Conservation (phyloP, 2,797 vertebrate genomes). For the Zalophus californianus region DNA sequence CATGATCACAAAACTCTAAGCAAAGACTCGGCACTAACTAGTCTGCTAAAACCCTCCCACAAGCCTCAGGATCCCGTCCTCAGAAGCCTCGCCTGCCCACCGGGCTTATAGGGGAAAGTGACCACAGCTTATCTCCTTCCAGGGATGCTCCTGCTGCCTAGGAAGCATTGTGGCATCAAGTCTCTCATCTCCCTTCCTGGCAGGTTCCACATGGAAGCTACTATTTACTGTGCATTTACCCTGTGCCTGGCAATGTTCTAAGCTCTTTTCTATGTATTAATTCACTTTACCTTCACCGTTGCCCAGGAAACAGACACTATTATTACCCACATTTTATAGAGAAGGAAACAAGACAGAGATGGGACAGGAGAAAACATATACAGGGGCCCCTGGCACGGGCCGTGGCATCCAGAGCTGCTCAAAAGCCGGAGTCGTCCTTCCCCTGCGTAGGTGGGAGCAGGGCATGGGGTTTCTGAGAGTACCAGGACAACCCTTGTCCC, state of each 20-base stretch:
- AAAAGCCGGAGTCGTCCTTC: not conserved
- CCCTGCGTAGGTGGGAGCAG: not conserved
- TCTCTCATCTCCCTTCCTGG: not conserved
- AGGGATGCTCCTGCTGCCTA: not conserved
- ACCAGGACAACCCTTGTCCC: not conserved
- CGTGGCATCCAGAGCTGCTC: not conserved
- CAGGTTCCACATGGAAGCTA: not conserved
- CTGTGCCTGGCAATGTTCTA: not conserved
- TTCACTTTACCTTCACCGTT: not conserved
- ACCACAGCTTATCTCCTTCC: accelerated
- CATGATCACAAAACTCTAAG: conserved; percentile 84
- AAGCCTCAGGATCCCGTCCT: not conserved
- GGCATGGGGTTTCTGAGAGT: not conserved
- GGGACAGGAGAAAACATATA: not conserved
- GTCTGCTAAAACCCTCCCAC: conserved; percentile 81
- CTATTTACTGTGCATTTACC: too few relatives aligned
- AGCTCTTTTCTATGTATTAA: not conserved
- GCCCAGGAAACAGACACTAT: not conserved
- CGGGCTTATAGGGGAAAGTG: not conserved
- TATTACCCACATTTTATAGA: not conserved
- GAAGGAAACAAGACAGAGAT: not conserved
- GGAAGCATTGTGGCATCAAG: accelerated
- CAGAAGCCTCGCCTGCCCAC: not conserved
- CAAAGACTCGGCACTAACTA: conserved; percentile 87
- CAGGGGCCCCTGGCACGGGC: not conserved